Evolutionary conservation across 2,113 vertebrate species (phyloP).

Genomic region (Aplodontia rufa): DNA sequence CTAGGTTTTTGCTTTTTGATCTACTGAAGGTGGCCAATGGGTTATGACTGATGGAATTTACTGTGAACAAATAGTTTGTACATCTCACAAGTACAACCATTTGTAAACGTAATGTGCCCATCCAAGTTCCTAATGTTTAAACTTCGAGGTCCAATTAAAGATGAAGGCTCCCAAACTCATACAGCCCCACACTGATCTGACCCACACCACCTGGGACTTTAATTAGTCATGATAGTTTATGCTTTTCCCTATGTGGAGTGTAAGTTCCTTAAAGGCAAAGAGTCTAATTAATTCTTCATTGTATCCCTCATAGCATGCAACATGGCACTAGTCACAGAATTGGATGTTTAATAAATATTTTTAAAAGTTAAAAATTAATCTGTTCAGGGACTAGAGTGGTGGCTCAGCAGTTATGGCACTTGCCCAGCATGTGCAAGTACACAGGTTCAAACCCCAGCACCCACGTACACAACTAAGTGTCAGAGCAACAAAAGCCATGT

Average conservation of each 20-base stretch:
- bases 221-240: neutral
- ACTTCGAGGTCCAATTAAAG: neutral
- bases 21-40: neutral
- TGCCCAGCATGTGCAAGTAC: no score
- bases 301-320: neutral
- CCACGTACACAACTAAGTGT: no score
- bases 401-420: no score
- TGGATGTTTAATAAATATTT: constrained; percentile 4
- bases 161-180: neutral
- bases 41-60: neutral
- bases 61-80: neutral
- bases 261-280: constrained; percentile 33
- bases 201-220: neutral
- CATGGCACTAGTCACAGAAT: neutral
- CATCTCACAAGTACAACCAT: neutral
- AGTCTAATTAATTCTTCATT: constrained; percentile 23
- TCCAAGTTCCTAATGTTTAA: neutral
- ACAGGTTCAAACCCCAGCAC: no score
- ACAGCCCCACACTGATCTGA: neutral
- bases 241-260: neutral
- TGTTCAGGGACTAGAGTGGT: no score
- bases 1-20: neutral
- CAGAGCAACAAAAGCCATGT: no score
- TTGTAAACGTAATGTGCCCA: neutral
- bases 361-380: constrained; percentile 43